Evolutionary conservation across 2,888 invertebrate genomes (phyloP).

Genomic region (Seira musarum): DNA sequence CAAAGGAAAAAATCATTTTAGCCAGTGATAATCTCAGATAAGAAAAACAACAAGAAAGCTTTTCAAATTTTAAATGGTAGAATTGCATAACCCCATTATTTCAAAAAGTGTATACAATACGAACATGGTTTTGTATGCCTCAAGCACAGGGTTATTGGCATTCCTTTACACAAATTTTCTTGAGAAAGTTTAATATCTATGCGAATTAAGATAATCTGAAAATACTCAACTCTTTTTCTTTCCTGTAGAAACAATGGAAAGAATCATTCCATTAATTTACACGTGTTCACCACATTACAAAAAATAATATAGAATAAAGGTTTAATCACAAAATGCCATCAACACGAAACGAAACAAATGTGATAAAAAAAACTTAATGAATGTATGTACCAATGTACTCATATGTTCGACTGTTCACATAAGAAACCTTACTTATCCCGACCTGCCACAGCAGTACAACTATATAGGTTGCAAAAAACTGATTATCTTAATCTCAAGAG

Average conservation of each 20-base stretch:
- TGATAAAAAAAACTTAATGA: background rate
- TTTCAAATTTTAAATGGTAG: background rate
- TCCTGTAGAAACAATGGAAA: background rate
- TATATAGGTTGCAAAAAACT: background rate
- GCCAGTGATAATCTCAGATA: background rate
- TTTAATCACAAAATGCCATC: conserved; percentile 16
- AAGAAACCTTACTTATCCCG: too few relatives aligned
- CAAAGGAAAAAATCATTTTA: background rate
- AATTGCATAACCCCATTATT: background rate
- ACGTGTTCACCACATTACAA: background rate
- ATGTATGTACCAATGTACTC: background rate
- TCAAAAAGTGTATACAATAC: too few relatives aligned
- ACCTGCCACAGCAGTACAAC: background rate
- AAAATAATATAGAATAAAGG: too few relatives aligned
- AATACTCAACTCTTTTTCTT: background rate
- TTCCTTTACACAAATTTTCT: background rate
- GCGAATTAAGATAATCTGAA: conserved; percentile 7
- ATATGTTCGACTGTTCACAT: background rate
- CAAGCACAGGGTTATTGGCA: background rate
- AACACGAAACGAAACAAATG: background rate
- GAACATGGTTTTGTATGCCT: too few relatives aligned
- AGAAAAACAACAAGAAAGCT: background rate
- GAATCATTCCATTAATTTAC: background rate
- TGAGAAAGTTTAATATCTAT: conserved; percentile 16
- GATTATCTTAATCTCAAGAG: conserved; percentile 6